These are phyloP conservation scores for Ophiothrix spiculata DNA, from an alignment of 35 echinoderm and acorn worm species.

Conservation along the genomic window DNA sequence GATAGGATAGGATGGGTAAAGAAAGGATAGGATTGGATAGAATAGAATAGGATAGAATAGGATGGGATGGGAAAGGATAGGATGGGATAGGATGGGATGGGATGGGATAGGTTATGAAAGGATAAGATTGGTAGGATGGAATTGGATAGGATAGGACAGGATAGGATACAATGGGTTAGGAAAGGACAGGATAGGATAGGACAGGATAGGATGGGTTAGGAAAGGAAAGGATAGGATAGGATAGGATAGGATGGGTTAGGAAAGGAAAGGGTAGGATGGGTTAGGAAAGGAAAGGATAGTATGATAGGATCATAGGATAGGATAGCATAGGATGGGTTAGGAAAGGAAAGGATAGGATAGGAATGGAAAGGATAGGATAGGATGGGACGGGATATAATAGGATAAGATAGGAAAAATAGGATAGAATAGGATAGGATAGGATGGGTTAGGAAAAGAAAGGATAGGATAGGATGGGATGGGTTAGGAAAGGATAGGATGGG, in stretches of 20 bases:
- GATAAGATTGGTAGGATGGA: conserved; percentile 1
- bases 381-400: conserved; percentile 1
- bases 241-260: neutral
- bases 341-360: conserved; percentile 5
- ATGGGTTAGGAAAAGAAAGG: neutral
- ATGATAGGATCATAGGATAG: conserved; percentile 2
- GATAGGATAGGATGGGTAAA: neutral
- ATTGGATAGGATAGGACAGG: neutral
- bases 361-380: neutral
- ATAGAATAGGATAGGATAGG: neutral
- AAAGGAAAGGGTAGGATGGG: neutral
- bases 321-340: neutral
- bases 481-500: neutral
- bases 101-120: neutral
- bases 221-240: conserved; percentile 1
- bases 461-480: conserved; percentile 7
- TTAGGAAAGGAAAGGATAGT: neutral
- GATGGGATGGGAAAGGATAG: neutral
- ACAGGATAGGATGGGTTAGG: neutral
- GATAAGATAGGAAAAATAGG: neutral
- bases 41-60: neutral
- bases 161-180: neutral
- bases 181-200: neutral
- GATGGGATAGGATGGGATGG: neutral
- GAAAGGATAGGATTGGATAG: neutral